Base-by-base conservation (phyloP, 1,140 invertebrate genomes). In the Triops longicaudatus region DNA sequence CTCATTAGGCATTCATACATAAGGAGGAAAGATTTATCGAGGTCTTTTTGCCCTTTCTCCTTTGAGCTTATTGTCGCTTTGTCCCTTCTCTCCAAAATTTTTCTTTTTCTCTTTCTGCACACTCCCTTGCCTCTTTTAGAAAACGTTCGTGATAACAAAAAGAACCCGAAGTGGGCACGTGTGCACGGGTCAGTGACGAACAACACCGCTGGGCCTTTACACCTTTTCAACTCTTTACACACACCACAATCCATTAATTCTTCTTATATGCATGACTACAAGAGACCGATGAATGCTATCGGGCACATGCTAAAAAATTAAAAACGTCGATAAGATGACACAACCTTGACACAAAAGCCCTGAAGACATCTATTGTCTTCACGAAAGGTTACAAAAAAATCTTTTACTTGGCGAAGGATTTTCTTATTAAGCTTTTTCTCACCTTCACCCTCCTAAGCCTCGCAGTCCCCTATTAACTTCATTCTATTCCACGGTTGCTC, bases 1-100 rank as follows among this genome's bases (percentile, higher is more conserved):
- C 50, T 63, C 50, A 17, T 63, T 63, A 63, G 50, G 50, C 50
- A 63, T 63, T 63, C 50, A 63, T 63, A 63, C 22, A 63, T 63
- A 63, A 63, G 50, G 22, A 63, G 50, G 50, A 63, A 63, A 63
- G 50, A 63, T 63, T 22, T 63, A 63, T 63, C 50, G 50, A n/a
- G 50, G 11, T 63, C 50, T 17, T 50, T 50, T 50, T 63, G 14
- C 22, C 22, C 22, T 22, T 63, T 63, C 22, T 63, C 22, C 22
- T 63, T 63, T 63, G 14, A n/a, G 14, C 22, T 63, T 63, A 3
- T 63, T 63, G 14, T 63, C 4, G n/a, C 50, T 17, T 22, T 63
- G 14, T 63, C 44, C 44, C n/a, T 37, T 37, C 31, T 37, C 31
- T n/a, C 31, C 31, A 37, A 37, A 37, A 37, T 37, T 7, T 37